A percentile compares a stretch with the other conserved stretches of the same genome.
Evolutionary conservation across 2,888 invertebrate species (phyloP).

Genomic region (Volucella inanis): DNA sequence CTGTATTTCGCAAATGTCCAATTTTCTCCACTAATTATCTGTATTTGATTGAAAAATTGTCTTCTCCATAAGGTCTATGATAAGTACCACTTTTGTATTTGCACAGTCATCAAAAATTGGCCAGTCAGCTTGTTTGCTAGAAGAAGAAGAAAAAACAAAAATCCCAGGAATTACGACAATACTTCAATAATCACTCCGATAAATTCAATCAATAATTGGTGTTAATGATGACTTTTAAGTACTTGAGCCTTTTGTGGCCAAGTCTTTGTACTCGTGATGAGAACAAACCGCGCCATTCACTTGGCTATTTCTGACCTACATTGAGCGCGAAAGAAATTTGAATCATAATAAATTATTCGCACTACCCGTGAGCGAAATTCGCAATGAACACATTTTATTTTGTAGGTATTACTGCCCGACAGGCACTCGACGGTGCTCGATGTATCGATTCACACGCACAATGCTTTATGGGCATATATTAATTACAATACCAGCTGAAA

Average conservation of each 20-base stretch:
- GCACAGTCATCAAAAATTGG: no score
- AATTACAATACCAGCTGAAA: constrained; percentile 7
- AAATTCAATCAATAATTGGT: constrained; percentile 37
- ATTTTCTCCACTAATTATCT: no score
- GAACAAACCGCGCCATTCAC: constrained; percentile 47
- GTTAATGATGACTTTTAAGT: constrained; percentile 30
- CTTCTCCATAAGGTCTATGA: no score
- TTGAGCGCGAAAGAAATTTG: constrained; percentile 45
- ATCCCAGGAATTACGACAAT: constrained; percentile 11
- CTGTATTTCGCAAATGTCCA: no score
- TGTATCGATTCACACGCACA: constrained; percentile 48
- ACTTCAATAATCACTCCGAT: constrained; percentile 12
- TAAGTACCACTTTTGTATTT: no score
- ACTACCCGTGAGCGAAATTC: constrained; percentile 49
- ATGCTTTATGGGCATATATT: not conserved
- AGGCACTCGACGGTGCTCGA: no score
- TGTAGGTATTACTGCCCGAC: constrained; percentile 17
- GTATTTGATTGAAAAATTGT: no score
- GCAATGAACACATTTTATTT: constrained; percentile 49
- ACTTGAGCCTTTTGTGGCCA: constrained; percentile 4
- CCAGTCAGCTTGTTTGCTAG: no score
- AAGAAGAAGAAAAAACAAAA: not conserved
- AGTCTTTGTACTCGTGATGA: not conserved
- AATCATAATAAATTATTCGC: constrained; percentile 49
- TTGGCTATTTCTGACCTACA: constrained; percentile 55